These are phyloP conservation scores for Akabosia matsudoensis DNA, from an alignment of 1,140 invertebrate species.

Conservation along the genomic window DNA sequence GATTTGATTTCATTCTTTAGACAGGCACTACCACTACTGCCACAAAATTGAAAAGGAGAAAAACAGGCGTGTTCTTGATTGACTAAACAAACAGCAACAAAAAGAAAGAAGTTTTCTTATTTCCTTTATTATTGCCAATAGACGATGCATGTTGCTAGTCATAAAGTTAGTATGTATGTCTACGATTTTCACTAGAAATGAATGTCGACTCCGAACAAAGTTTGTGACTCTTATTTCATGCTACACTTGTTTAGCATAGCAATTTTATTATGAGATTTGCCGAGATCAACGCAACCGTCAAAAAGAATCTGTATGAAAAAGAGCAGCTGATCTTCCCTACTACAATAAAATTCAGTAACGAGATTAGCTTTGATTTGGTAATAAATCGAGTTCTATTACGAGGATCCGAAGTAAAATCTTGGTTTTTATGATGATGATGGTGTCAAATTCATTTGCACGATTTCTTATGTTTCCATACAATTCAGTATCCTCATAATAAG, in stretches of 20 bases:
- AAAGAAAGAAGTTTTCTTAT: neutral
- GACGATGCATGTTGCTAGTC: too few species aligned
- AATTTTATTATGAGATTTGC: neutral
- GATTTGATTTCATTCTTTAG: neutral
- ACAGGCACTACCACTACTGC: too few species aligned
- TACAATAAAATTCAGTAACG: too few species aligned
- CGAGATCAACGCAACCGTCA: neutral
- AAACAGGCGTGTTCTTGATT: slow-evolving; percentile 5
- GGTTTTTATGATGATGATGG: neutral
- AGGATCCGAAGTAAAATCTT: neutral
- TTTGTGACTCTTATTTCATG: neutral
- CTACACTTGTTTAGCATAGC: neutral
- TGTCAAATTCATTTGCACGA: slow-evolving; percentile 5
- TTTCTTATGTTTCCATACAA: neutral
- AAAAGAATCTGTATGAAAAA: neutral
- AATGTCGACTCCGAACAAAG: neutral
- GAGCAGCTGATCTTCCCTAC: too few species aligned
- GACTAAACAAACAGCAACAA: slow-evolving; percentile 15
- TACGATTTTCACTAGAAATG: neutral
- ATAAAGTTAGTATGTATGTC: too few species aligned
- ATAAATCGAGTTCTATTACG: too few species aligned
- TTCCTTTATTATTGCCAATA: neutral
- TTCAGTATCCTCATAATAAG: neutral
- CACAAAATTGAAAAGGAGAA: neutral
- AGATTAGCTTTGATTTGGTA: too few species aligned